Evolutionary conservation across 2,888 invertebrate species (phyloP).

Genomic region (Calameuta idolon): DNA sequence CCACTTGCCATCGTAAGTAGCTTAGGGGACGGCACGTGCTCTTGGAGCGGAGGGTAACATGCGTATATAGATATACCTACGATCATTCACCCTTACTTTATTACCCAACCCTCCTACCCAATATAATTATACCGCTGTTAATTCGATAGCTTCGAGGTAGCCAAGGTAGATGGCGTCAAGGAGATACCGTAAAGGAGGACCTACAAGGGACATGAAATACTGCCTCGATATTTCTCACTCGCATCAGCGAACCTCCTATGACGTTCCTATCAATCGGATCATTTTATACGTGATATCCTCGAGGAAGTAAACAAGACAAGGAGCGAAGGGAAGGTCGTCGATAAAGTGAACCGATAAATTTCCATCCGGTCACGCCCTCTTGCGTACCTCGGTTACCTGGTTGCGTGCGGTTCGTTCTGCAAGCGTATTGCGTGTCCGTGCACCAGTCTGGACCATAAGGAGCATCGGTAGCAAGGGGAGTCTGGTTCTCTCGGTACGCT

Average conservation of each 20-base stretch:
- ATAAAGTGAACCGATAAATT: constrained; percentile 24
- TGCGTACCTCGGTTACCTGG: constrained; percentile 19
- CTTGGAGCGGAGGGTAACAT: background rate
- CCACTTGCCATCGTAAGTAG: background rate
- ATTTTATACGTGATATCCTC: background rate
- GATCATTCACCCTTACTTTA: background rate
- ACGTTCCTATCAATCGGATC: background rate
- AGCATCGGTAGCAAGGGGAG: background rate
- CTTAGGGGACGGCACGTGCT: background rate
- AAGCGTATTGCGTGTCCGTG: background rate
- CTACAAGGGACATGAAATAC: background rate
- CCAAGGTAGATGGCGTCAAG: background rate
- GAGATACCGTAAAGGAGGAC: background rate
- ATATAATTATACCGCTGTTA: background rate
- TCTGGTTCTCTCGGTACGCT: background rate
- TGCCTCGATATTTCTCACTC: background rate
- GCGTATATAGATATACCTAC: background rate
- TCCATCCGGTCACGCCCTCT: constrained; percentile 32
- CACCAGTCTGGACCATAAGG: background rate
- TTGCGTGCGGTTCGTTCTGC: background rate
- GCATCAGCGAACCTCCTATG: background rate
- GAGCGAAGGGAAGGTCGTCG: constrained; percentile 8
- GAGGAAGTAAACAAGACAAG: background rate
- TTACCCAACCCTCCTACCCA: background rate
- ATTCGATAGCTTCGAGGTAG: background rate